Conservation (phyloP, 1,140 invertebrate genomes). For the Cardiocondyla obscurior region DNA sequence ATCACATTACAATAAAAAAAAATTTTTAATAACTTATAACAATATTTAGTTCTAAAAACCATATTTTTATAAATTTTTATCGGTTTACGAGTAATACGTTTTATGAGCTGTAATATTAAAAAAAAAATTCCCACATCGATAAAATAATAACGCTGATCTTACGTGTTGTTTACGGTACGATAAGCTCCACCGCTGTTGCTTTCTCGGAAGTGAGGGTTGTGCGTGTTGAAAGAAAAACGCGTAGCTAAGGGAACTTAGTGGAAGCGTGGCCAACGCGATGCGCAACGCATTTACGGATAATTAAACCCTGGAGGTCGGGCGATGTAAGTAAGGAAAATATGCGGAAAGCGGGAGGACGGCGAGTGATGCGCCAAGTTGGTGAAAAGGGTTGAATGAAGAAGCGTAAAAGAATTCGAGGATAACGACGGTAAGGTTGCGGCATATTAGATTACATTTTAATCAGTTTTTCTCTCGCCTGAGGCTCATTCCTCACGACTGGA, state of each 20-base stretch:
- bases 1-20: not conserved
- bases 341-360: constrained; percentile 33
- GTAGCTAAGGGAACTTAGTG: constrained; percentile 4
- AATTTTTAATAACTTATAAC: not conserved
- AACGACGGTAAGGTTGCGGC: constrained; percentile 35
- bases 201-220: constrained; percentile 15
- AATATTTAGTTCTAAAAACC: not conserved
- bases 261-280: not conserved
- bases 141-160: constrained; percentile 13
- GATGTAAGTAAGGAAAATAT: constrained; percentile 45
- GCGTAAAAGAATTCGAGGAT: constrained; percentile 49
- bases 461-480: constrained; percentile 47
- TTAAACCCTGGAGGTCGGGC: constrained; percentile 1
- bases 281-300: constrained; percentile 35
- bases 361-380: constrained; percentile 6
- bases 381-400: constrained; percentile 34
- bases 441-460: constrained; percentile 76
- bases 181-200: constrained; percentile 18
- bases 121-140: not conserved
- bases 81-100: constrained; percentile 17
- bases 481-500: constrained; percentile 40
- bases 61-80: constrained; percentile 1
- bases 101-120: constrained; percentile 2
- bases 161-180: not conserved
- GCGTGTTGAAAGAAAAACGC: constrained; percentile 45